Evolutionary conservation across 2,888 invertebrate species (phyloP), one percentile per base, ranked within the genome.

Genomic region (Agonopterix heracliana): DNA sequence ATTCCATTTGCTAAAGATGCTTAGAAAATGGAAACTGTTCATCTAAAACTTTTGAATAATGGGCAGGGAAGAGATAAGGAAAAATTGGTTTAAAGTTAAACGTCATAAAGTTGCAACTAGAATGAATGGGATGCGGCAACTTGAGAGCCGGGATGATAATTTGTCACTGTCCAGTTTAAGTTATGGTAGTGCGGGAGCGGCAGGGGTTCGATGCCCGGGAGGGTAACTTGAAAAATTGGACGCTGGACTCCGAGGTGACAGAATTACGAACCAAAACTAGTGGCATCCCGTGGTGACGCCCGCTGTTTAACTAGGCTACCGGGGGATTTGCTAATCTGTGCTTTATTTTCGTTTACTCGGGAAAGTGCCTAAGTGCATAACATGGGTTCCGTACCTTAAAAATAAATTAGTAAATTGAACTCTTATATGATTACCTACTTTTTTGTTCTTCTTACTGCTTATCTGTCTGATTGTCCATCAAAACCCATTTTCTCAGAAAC

Each of bases 101-200:
- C 35, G 17, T 35, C 48, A 38, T 46, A 43, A 48, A 51, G 43
- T 51, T 45, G 42, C 45, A 40, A 14, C 26, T 9, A n/a, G 44
- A 26, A 41, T 42, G 42, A 46, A 46, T 46, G 40, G 36, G 41
- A 34, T 11, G 41, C 34, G 51, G 46, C 44, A 34, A 50, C 12
- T 43, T 12, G 38, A 34, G 47, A 44, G 48, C 48, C 36, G 46
- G 14, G 48, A 45, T 46, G 48, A 48, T 48, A 51, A 51, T 51
- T 51, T 51, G 48, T 51, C 51, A 34, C 43, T 46, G 51, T 51
- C 51, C 43, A 38, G 42, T 46, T 51, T 48, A 51, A 51, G 47
- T 46, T 51, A 46, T 48, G 51, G 45, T 48, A 48, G 51, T 48
- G 44, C 41, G 38, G 36, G 4, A n/a, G 13, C 44, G 43, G 43